A percentile compares a stretch with the other conserved stretches of the same genome.
These are phyloP conservation scores for Buceros bicornis DNA, from an alignment of 2,797 vertebrate genomes.

Conservation along the genomic window DNA sequence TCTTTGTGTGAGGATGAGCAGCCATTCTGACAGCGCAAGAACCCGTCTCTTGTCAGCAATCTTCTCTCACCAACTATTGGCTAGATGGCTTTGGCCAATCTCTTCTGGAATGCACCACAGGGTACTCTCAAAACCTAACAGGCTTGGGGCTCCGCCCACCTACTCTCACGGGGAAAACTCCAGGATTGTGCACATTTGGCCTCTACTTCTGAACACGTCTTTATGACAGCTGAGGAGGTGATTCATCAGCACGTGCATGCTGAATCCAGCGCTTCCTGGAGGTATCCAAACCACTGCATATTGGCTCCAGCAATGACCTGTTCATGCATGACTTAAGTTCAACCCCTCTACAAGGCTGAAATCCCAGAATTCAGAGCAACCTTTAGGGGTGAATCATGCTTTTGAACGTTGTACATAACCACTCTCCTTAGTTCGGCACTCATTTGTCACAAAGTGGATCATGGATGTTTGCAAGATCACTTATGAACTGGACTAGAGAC, in stretches of 20 bases:
- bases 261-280: background rate
- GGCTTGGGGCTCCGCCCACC: background rate
- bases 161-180: background rate
- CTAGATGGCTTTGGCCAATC: background rate
- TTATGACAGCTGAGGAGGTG: background rate
- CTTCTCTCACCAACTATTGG: background rate
- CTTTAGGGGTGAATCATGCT: accelerated
- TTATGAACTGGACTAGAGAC: background rate
- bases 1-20: background rate
- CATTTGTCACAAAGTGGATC: background rate
- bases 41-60: background rate
- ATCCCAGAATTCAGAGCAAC: background rate
- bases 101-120: background rate
- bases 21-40: background rate
- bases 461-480: background rate
- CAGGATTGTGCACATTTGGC: background rate
- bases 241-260: background rate
- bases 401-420: background rate
- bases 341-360: background rate
- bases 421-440: background rate
- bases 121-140: background rate
- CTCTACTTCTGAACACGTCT: background rate
- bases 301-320: background rate
- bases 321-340: background rate
- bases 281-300: background rate